Evolutionary conservation across 2,888 invertebrate species (phyloP), one percentile per base, ranked within the genome.

Genomic region (Drosophila yooni): DNA sequence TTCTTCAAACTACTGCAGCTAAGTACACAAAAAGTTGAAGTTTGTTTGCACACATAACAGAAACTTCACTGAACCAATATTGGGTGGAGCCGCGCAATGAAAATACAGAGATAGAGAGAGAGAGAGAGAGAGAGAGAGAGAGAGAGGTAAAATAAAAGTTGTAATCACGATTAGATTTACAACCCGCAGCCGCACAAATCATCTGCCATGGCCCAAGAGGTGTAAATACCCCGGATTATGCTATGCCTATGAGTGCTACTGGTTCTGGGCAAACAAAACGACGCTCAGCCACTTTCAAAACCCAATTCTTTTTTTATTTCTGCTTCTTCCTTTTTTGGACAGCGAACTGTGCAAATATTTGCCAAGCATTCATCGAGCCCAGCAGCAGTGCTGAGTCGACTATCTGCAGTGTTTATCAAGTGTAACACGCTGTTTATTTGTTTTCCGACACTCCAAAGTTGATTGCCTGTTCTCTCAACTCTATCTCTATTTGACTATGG

Each of bases 391-490:
- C 33, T 40, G 34, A 36, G 56, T 29, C n/a, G 68, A 38, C 62
- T 76, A 71, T 75, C 71, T 68, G 43, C 70, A 69, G 68, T 85
- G 71, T 88, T 88, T 88, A 69, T 86, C 72, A 74, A 80, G 85
- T 86, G 88, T 86, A 86, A 86, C 88, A 80, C 85, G 83, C 79
- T 70, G 79, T 70, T 78, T 86, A 76, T 88, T 88, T 81, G 82
- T 72, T 79, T 75, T 72, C 81, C 86, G 82, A 88, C 83, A 86
- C 85, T 83, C 83, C 53, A 71, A 70, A 71, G 67, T 63, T 86
- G 82, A 80, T 83, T 82, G 73, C 54, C 56, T 52, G 59, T 56
- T 54, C 66, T 46, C 13, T 33, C 13, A 13, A 15, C 8, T 43
- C 66, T 21, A 31, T 53, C 64, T 70, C 67, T 72, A 53, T 81